Base-by-base conservation (phyloP, 2,888 invertebrate species). In the Drosophila crucigera region DNA sequence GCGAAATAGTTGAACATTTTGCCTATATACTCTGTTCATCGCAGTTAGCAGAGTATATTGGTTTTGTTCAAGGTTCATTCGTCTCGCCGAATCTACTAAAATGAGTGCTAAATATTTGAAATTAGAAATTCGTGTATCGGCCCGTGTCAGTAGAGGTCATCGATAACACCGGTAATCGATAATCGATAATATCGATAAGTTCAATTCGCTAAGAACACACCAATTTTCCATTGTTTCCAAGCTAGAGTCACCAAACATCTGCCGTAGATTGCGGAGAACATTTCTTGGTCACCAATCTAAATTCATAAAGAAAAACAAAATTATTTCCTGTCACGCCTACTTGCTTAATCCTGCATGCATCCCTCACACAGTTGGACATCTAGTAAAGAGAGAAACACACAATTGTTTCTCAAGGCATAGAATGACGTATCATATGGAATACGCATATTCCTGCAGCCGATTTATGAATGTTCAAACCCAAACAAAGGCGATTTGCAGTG, bases 401-500 rank as follows among this genome's bases (percentile, higher is more conserved):
- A 30, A 30, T 30, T 30, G 30, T 30, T 30, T 6, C 6, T 30
- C 30, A 30, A 30, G 6, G 30, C 30, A 30, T 47, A 16, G 4
- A 47, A 47, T 25, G 25, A 7, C 4, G 7, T 4, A 4, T 25
- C 47, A 25, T 1, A 9, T 9, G 1, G 9, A 25, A 47, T 16
- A 16, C 25, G 47, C 22, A 47, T 9, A 47, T 25, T 47, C 4
- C 16, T 25, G 16, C 9, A 16, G 16, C 16, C 22, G 47, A 47
- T 47, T 25, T 47, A 7, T 4, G 47, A 47, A 50, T 28, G 28
- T 3, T 50, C 50, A 28, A 50, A 11, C 30, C 19, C 28, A 16
- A 50, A 50, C 30, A 52, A 72, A 73, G 54, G 14, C 73, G 41
- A 31, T 50, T 59, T 73, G 64, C 39, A 16, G 35, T 63, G 73